Evolutionary conservation across 2,888 invertebrate species (phyloP).

Genomic region (Torymus tubicola): DNA sequence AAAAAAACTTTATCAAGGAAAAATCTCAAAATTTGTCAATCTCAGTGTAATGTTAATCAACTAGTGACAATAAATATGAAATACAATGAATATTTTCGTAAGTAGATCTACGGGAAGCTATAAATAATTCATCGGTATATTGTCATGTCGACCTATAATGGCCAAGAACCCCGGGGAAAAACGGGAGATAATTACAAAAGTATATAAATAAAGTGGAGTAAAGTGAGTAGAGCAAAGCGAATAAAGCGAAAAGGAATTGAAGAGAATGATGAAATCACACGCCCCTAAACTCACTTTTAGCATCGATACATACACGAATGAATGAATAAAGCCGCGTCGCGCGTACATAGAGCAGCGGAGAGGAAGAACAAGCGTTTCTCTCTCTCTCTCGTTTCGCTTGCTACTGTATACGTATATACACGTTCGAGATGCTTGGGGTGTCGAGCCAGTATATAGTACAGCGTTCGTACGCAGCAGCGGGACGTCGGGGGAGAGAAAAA

Average conservation of each 20-base stretch:
- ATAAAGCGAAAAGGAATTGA: constrained; percentile 47
- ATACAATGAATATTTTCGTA: too few relatives aligned
- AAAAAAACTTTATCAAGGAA: too few relatives aligned
- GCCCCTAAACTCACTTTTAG: constrained; percentile 49
- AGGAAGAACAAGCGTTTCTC: constrained; percentile 50
- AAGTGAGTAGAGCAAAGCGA: constrained; percentile 43
- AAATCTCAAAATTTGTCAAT: too few relatives aligned
- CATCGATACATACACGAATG: constrained; percentile 50
- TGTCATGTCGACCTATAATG: background rate
- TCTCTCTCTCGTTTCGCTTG: constrained; percentile 15
- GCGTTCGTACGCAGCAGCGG: constrained; percentile 54
- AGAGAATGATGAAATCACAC: constrained; percentile 51
- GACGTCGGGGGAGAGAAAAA: constrained; percentile 74
- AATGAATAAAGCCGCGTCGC: constrained; percentile 59
- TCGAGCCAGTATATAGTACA: constrained; percentile 47
- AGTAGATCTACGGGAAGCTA: too few relatives aligned
- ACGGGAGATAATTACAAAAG: constrained; percentile 32
- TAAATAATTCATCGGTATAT: too few relatives aligned
- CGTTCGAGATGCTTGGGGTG: constrained; percentile 63
- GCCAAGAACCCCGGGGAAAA: background rate
- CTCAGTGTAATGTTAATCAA: too few relatives aligned
- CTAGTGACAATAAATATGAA: too few relatives aligned
- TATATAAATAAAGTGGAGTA: constrained; percentile 43
- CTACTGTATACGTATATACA: background rate
- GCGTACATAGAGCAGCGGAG: constrained; percentile 54